phyloP scores from a whole-genome alignment of 35 echinoderm and acorn worm genomes.

The Amphiura filiformis region DNA sequence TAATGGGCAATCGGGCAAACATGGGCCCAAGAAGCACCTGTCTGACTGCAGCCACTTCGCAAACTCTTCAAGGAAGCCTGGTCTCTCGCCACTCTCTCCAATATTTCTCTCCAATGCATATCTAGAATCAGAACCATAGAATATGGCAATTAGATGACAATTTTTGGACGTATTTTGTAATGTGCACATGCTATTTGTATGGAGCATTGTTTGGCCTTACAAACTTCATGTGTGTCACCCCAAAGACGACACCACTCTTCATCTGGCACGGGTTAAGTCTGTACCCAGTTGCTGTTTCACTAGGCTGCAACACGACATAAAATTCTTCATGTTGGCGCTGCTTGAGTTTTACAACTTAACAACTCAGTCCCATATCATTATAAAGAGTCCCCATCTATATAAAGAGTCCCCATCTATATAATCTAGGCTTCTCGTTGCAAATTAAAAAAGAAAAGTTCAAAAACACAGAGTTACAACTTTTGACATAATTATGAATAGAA shows the following conservation, averaged over 20 bases:
- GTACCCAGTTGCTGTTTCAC: neutral
- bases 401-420: no score
- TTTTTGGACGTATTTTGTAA: neutral
- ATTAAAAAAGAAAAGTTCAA: no score
- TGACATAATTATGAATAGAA: no score
- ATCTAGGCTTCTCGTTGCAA: no score
- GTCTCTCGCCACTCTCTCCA: neutral
- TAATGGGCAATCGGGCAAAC: neutral
- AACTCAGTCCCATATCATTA: no score
- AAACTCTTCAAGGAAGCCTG: neutral
- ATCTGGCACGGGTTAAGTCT: neutral
- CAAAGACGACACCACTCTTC: neutral
- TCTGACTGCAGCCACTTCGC: neutral
- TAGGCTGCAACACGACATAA: neutral
- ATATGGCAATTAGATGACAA: neutral
- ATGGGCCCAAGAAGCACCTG: neutral
- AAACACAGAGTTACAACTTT: no score
- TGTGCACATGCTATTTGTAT: neutral
- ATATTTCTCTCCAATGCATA: neutral
- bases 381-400: no score
- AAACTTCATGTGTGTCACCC: neutral
- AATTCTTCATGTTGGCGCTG: neutral
- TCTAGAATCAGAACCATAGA: neutral
- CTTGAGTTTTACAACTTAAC: neutral
- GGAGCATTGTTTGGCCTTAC: neutral